Conservation (phyloP, 2,113 vertebrate species). For the Corythornis cristatus region DNA sequence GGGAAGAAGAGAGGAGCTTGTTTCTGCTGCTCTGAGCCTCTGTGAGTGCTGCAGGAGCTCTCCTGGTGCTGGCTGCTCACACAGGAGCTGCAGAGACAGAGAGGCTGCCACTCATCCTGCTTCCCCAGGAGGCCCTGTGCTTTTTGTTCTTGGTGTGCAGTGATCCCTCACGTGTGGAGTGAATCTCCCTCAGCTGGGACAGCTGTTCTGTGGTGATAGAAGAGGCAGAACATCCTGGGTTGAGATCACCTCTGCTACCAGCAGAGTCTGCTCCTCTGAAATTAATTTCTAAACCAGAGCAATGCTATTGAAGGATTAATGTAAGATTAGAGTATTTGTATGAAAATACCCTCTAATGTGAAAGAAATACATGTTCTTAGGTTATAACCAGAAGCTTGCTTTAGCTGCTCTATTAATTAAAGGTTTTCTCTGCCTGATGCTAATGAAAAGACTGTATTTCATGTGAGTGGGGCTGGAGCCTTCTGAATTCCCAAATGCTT, state of each 20-base stretch:
- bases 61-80: background rate
- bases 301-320: slow-evolving; percentile 40
- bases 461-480: background rate
- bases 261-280: background rate
- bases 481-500: background rate
- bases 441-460: slow-evolving; percentile 18
- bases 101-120: background rate
- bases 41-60: background rate
- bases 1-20: background rate
- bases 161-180: background rate
- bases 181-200: background rate
- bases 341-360: slow-evolving; percentile 1
- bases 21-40: background rate
- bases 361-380: slow-evolving; percentile 22
- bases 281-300: slow-evolving; percentile 24
- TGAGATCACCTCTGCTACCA: background rate
- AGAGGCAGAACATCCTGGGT: slow-evolving; percentile 6
- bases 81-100: background rate
- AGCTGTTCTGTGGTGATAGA: slow-evolving; percentile 16
- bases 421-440: slow-evolving; percentile 5
- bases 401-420: slow-evolving; percentile 36
- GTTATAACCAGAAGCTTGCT: background rate
- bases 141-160: background rate
- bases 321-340: slow-evolving; percentile 46
- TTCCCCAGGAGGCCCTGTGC: background rate